Percentiles rank a stretch among this genome's conserved stretches.
phyloP scores from a whole-genome alignment of 1,140 invertebrate genomes.

The Radopholus similis region DNA sequence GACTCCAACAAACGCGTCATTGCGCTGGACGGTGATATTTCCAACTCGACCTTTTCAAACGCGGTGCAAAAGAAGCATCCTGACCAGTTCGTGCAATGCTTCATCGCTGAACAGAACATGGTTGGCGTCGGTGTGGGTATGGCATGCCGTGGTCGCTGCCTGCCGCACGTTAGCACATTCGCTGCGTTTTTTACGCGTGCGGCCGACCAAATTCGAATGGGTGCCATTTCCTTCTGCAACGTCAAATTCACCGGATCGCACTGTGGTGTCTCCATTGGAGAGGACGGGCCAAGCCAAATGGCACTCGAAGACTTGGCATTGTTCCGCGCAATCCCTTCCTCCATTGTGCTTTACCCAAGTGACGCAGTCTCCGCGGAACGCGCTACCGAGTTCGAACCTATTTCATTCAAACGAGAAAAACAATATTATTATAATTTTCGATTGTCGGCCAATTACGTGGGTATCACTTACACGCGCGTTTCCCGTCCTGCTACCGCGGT shows the following conservation, averaged over 20 bases:
- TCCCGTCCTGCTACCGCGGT: constrained; percentile 83
- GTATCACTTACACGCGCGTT: constrained; percentile 91
- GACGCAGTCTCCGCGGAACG: constrained; percentile 91
- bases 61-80: constrained; percentile 75
- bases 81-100: constrained; percentile 88
- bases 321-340: constrained; percentile 84
- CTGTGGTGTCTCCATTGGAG: constrained; percentile 80
- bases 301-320: constrained; percentile 93
- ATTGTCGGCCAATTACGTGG: constrained; percentile 89
- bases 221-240: constrained; percentile 94
- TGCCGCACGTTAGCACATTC: constrained; percentile 75
- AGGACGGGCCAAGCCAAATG: constrained; percentile 85
- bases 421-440: too few relatives aligned
- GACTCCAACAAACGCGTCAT: constrained; percentile 71
- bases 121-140: constrained; percentile 88
- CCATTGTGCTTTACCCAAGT: constrained; percentile 91
- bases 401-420: too few relatives aligned
- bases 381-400: constrained; percentile 86
- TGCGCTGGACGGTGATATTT: constrained; percentile 74
- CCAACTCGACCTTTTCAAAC: constrained; percentile 94
- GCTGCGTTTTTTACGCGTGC: constrained; percentile 93
- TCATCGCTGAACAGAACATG: constrained; percentile 74
- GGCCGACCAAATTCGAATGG: constrained; percentile 97
- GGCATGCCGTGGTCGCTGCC: constrained; percentile 52
- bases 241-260: constrained; percentile 91